Conservation (phyloP, 1,140 invertebrate species). For the Ceratina calcarata region DNA sequence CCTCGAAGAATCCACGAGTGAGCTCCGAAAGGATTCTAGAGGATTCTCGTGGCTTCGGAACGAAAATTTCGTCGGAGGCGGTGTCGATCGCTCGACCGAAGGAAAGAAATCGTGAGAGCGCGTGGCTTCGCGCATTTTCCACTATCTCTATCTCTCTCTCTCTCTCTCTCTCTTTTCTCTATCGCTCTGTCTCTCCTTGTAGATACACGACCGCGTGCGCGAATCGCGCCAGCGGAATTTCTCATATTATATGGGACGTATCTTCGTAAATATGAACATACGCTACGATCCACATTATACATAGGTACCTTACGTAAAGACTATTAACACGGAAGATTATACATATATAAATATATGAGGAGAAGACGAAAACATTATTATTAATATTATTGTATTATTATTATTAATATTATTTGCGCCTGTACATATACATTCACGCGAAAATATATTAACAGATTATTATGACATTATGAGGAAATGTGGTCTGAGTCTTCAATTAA, state of each 20-base stretch:
- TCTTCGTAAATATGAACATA: conserved; percentile 77
- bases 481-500: conserved; percentile 49
- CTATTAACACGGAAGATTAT: conserved; percentile 69
- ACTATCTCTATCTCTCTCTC: not conserved
- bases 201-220: conserved; percentile 67
- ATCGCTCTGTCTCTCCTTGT: conserved; percentile 69
- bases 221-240: conserved; percentile 67
- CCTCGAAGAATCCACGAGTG: not conserved
- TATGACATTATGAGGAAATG: conserved; percentile 69
- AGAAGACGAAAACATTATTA: conserved; percentile 67
- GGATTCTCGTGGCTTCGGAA: conserved; percentile 12
- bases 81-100: conserved; percentile 3
- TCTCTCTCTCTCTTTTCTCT: conserved; percentile 38
- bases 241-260: conserved; percentile 69
- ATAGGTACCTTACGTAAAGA: conserved; percentile 70
- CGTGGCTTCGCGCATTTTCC: conserved; percentile 4
- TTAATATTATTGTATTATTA: conserved; percentile 57
- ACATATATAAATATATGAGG: conserved; percentile 74
- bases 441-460: conserved; percentile 81
- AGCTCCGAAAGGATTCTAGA: conserved; percentile 25
- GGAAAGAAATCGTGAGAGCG: conserved; percentile 9
- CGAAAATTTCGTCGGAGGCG: conserved; percentile 2
- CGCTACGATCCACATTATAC: conserved; percentile 69
- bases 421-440: conserved; percentile 80
- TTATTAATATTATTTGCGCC: conserved; percentile 78